Evolutionary conservation across 2,797 vertebrate genomes (phyloP).

Genomic region (Clarias platycephalus): DNA sequence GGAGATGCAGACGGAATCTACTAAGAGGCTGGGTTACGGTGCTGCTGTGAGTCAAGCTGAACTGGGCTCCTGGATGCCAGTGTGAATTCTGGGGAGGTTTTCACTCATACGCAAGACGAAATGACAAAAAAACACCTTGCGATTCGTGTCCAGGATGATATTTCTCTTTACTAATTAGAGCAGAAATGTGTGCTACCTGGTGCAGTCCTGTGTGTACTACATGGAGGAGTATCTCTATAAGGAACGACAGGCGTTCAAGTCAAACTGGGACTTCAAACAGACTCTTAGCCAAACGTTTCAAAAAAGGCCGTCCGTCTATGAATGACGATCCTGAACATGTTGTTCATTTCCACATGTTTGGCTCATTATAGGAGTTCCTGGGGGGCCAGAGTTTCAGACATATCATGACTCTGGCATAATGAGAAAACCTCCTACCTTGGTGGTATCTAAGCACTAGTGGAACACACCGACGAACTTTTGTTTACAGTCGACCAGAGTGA

Average conservation of each 20-base stretch:
- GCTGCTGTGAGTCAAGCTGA: not conserved
- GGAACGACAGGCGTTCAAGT: not conserved
- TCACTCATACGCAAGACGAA: not conserved
- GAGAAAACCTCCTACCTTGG: too few relatives aligned
- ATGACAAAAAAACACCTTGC: too few relatives aligned
- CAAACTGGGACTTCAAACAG: too few relatives aligned
- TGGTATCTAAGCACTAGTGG: too few relatives aligned
- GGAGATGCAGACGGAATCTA: not conserved
- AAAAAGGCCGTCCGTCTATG: too few relatives aligned
- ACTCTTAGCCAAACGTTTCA: too few relatives aligned
- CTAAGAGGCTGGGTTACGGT: not conserved
- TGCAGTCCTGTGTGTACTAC: too few relatives aligned
- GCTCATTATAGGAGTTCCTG: too few relatives aligned
- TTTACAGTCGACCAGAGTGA: not conserved
- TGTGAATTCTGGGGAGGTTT: not conserved
- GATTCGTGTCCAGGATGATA: not conserved
- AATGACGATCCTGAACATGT: too few relatives aligned
- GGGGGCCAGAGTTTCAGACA: too few relatives aligned
- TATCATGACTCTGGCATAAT: too few relatives aligned
- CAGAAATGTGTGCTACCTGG: not conserved
- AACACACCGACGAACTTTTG: not conserved
- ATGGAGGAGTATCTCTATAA: not conserved
- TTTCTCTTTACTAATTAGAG: not conserved
- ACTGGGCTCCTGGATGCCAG: not conserved
- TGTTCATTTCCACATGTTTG: too few relatives aligned